A percentile compares a stretch with the other conserved stretches of the same genome.
These are phyloP conservation scores for Syrista parreyssii DNA, from an alignment of 2,888 invertebrate species.

Conservation along the genomic window DNA sequence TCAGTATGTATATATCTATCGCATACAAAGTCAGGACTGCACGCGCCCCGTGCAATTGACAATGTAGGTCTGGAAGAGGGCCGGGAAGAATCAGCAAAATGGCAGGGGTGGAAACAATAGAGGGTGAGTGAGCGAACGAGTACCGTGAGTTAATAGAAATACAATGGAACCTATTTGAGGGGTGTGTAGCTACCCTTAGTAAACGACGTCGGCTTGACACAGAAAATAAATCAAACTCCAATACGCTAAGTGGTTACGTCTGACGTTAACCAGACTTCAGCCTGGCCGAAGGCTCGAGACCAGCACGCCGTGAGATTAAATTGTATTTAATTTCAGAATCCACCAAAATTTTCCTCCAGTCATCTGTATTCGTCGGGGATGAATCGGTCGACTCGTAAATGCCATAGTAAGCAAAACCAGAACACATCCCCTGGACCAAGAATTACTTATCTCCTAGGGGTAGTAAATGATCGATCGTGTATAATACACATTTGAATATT, in stretches of 20 bases:
- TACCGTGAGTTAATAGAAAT: slow-evolving; percentile 57
- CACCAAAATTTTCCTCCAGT: neutral
- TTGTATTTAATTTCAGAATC: slow-evolving; percentile 58
- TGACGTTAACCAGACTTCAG: slow-evolving; percentile 63
- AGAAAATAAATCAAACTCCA: slow-evolving; percentile 66
- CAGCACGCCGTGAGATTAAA: slow-evolving; percentile 53
- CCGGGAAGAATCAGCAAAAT: slow-evolving; percentile 1
- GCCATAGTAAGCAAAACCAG: neutral
- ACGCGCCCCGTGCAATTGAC: neutral
- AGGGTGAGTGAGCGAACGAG: slow-evolving; percentile 15
- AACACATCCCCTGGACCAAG: neutral
- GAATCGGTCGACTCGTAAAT: neutral
- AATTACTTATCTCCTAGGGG: neutral
- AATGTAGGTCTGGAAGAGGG: neutral
- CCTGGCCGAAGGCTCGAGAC: slow-evolving; percentile 18
- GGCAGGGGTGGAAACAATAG: neutral
- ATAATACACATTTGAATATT: neutral
- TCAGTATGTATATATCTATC: neutral
- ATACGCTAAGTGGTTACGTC: slow-evolving; percentile 66
- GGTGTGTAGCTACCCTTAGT: slow-evolving; percentile 50
- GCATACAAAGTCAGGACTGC: neutral
- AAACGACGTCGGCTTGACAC: slow-evolving; percentile 52
- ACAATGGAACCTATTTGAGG: slow-evolving; percentile 56
- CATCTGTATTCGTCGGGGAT: neutral
- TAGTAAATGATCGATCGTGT: neutral